phyloP scores from a whole-genome alignment of 2,888 invertebrate species.

The Falcaria lacertinaria region DNA sequence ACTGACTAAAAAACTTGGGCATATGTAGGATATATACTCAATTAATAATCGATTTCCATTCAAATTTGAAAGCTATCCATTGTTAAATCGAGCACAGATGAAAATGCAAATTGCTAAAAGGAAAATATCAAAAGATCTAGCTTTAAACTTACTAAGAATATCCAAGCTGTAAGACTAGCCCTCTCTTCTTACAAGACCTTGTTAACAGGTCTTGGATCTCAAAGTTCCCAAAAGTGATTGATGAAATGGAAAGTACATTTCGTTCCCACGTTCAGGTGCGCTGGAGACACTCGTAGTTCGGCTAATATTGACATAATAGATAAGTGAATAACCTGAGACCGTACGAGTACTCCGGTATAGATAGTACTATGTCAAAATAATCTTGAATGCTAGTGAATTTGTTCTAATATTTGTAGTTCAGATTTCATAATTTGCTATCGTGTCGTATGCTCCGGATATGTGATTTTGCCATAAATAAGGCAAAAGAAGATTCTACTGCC shows the following conservation, averaged over 20 bases:
- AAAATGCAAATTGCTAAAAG: no score
- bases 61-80: no score
- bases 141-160: no score
- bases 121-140: no score
- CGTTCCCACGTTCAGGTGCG: constrained; percentile 58
- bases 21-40: no score
- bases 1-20: no score
- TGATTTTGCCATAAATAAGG: constrained; percentile 15
- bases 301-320: constrained; percentile 45
- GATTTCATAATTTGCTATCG: neutral
- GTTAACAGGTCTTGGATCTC: no score
- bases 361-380: neutral
- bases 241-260: constrained; percentile 33
- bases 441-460: constrained; percentile 11
- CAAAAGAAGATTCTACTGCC: no score
- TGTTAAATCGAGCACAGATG: no score
- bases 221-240: neutral
- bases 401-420: constrained; percentile 12
- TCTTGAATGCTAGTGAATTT: constrained; percentile 4
- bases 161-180: no score
- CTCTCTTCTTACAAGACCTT: no score
- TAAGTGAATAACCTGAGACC: constrained; percentile 19
- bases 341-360: neutral
- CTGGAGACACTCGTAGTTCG: constrained; percentile 33
- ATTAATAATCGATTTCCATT: no score